Base-by-base conservation (phyloP, 2,113 vertebrate genomes). In the Thunnus maccoyii region DNA sequence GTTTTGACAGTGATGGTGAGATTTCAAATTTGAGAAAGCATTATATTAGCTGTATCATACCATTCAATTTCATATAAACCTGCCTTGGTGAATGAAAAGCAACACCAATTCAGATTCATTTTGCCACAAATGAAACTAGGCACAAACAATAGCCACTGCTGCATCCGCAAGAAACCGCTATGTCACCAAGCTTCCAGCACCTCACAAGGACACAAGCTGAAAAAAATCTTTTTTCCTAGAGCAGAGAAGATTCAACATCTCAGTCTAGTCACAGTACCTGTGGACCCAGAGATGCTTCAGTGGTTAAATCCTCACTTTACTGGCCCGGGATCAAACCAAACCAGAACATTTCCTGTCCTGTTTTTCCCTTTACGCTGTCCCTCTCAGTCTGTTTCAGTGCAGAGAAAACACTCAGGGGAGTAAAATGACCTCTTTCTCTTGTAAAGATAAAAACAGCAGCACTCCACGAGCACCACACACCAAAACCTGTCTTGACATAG, bases 341-440 rank as follows among this genome's bases (percentile, higher is more conserved):
- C 11, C 48, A 27, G 44, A 55, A 25, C 63, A 47, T 61, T 66
- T 17, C n/a, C 61, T 60, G 52, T 69, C 48, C 32, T 71, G 30
- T 74, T 36, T 30, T 47, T 7, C 2, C 47, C 22, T 16, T 47
- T 25, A n/a, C 18, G 58, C 41, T 50, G 60, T 30, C 25, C 18
- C 20, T 56, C 44, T 58, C 50, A 20, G 66, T 76, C 22, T 61
- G 41, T 76, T 36, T 72, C 77, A 72, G 54, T 54, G 63, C 73
- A 54, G 51, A 20, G 63, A 25, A 36, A 77, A 50, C 1, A 55
- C 51, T 76, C 67, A 46, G 51, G 57, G 67, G 79, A 76, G 30
- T 16, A 46, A 63, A 27, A 46, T 71, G 72, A 74, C 83, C 80
- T 86, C 52, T 60, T 72, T 79, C 36, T 72, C 61, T 78, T 65